Base-by-base conservation (phyloP, 1,140 invertebrate species). In the Bombyx mandarina region DNA sequence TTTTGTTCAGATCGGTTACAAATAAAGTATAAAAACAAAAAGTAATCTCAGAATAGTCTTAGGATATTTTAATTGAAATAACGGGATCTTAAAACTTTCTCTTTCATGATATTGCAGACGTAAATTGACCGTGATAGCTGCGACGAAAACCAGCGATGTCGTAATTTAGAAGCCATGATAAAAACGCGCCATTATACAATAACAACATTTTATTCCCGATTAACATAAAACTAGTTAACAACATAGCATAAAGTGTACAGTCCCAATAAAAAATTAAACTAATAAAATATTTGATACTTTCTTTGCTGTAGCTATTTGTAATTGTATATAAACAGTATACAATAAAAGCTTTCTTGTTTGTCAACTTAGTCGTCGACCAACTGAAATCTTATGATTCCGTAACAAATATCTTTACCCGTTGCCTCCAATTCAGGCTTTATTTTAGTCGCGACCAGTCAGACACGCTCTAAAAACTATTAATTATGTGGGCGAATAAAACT, bases 151-250 rank as follows among this genome's bases (percentile, higher is more conserved):
- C 26, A 35, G 26, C 26, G 26, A 35, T 35, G 26, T 35, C 26
- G 26, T 35, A 35, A 35, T 35, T 35, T 35, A 35, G 26, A 35
- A 35, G 26, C 26, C 26, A 35, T 35, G 26, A 45, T 45, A 18
- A 54, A 54, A 54, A 53, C 35, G 26, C 43, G 5, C 5, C 42
- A 43, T 18, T 8, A 43, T 43, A 44, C 4, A 54, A 54, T 22
- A 22, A 43, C 18, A 54, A 54, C 43, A 43, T 44, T 43, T 54
- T 54, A 43, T 54, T 43, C 18, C 22, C 50, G 50, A 54, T 44
- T 54, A 49, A 49, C 18, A 56, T 85, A 84, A 62, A 86, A 86
- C 81, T 85, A 86, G 81, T 82, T 82, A 86, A 86, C 83, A 86
- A 83, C 54, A 52, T 62, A 56, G 48, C 52, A 60, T 9, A 61